Evolutionary conservation across 92 coral and sea anemone genomes (phyloP), one percentile per base, ranked within the genome.

Genomic region (Actinernus sp.): DNA sequence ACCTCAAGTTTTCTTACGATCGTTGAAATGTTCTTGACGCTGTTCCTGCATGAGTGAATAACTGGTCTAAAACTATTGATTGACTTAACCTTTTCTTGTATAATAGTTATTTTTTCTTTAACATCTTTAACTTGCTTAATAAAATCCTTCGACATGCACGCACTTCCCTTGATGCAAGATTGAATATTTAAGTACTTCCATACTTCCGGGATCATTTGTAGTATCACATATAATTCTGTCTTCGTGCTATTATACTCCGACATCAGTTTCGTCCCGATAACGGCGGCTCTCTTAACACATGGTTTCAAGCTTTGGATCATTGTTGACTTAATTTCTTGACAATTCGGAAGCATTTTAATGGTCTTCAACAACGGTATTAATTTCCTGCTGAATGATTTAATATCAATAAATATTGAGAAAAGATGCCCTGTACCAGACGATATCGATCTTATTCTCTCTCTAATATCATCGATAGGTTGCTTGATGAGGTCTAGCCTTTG

Each of bases 171-270:
- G 12, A 67, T 62, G 29, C 97, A 91, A 40, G 79, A 66, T 50
- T 84, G 88, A 4, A 76, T 55, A 63, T 68, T 87, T 13, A 91
- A 58, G 71, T 58, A 72, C 55, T 67, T 84, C 90, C 92, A 82
- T 24, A 76, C 68, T 44, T 67, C 81, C 0, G 89, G 75, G 12
- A 82, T 40, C 85, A 90, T 64, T 36, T 71, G 71, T 18, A 65
- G 18, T 8, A 90, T 62, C 16, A 75, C 64, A 30, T 21, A 28
- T 5, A 79, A 33, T 20, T 78, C 96, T 2, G 67, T 73, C 30
- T 71, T 86, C 41, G 76, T 34, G 45, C 73, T 82, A 23, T 71
- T 48, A 56, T 83, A 88, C 33, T 84, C 71, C 30, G 64, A 73
- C 28, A 70, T 52, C 0, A 77, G 65, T 47, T 75, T 63, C 36